These are phyloP conservation scores for Brachionus rubens DNA, from an alignment of 1,140 invertebrate genomes.

Conservation along the genomic window DNA sequence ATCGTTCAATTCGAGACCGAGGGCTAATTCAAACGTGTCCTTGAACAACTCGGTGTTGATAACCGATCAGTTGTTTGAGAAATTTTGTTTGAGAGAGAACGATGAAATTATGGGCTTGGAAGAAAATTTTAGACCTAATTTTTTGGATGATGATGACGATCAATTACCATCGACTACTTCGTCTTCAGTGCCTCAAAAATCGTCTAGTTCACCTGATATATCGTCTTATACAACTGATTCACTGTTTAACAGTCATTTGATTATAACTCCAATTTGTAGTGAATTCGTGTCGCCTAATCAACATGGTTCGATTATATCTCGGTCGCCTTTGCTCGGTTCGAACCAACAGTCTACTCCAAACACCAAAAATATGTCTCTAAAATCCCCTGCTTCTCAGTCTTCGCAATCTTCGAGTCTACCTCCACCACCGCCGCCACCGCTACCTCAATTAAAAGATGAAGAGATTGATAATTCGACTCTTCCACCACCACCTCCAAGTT, in stretches of 20 bases:
- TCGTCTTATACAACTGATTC: conserved; percentile 28
- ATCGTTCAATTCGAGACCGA: not conserved
- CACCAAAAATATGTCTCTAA: not conserved
- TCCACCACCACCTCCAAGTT: not conserved
- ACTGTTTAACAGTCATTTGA: conserved; percentile 38
- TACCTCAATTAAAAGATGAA: not conserved
- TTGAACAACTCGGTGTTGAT: not conserved
- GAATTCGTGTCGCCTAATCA: conserved; percentile 32
- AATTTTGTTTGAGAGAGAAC: not conserved
- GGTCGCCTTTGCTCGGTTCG: not conserved
- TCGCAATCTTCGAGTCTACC: not conserved
- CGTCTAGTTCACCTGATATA: not conserved
- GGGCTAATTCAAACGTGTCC: not conserved
- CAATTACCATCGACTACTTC: not conserved
- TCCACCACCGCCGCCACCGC: not conserved
- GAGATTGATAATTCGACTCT: not conserved
- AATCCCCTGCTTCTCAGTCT: conserved; percentile 1
- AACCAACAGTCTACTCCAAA: conserved; percentile 17
- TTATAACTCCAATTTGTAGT: conserved; percentile 40
- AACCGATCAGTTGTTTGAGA: conserved; percentile 30
- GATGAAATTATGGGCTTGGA: conserved; percentile 9
- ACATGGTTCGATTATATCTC: not conserved
- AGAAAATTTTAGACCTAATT: not conserved
- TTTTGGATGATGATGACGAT: not conserved
- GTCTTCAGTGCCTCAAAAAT: not conserved